Evolutionary conservation across 2,888 invertebrate genomes (phyloP).

Genomic region (Cerastis rubricosa): DNA sequence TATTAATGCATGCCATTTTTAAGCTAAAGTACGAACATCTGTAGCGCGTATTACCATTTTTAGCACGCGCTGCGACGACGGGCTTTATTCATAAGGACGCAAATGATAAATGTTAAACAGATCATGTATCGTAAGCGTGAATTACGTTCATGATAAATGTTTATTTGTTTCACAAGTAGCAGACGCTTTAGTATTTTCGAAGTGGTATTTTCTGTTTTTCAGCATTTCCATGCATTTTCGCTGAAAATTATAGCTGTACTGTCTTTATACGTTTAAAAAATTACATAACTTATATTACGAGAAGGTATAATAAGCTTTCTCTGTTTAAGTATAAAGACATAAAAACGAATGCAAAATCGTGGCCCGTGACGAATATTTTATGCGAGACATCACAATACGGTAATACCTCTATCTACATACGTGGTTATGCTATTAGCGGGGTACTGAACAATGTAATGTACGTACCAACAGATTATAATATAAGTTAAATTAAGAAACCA

Average conservation of each 20-base stretch:
- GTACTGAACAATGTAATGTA: constrained; percentile 47
- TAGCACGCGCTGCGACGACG: constrained; percentile 31
- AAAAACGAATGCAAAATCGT: constrained; percentile 79
- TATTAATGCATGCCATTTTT: constrained; percentile 55
- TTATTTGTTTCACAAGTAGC: neutral
- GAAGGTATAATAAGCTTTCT: constrained; percentile 81
- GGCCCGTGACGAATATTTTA: constrained; percentile 83
- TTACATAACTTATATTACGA: constrained; percentile 77
- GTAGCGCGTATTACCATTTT: constrained; percentile 52
- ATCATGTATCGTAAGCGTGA: constrained; percentile 7
- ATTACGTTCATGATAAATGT: neutral
- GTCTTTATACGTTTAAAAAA: constrained; percentile 57
- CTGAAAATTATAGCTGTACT: neutral
- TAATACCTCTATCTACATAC: constrained; percentile 60
- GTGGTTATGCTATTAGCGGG: constrained; percentile 50
- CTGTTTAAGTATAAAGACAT: constrained; percentile 79
- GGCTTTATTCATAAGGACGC: constrained; percentile 20
- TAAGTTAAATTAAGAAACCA: constrained; percentile 18
- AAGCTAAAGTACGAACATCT: constrained; percentile 42
- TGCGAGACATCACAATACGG: constrained; percentile 73
- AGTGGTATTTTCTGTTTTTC: neutral
- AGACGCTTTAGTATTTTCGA: neutral
- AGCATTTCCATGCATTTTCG: neutral
- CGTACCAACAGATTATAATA: constrained; percentile 44
- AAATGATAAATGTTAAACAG: constrained; percentile 22